phyloP scores from a whole-genome alignment of 2,113 vertebrate genomes.

The Phrynocephalus versicolor region DNA sequence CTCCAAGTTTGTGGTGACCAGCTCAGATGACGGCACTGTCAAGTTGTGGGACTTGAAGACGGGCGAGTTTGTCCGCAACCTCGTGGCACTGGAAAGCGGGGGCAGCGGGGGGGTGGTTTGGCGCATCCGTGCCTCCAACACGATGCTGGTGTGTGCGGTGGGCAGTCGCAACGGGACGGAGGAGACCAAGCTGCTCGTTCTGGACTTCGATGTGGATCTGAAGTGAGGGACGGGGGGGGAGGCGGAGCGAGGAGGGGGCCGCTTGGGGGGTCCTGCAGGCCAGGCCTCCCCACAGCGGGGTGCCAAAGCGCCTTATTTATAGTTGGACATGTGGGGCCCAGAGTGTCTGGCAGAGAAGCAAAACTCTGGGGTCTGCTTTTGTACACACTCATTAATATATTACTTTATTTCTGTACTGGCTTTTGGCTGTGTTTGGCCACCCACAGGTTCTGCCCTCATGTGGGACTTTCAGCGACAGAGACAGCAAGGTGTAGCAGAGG shows the following conservation, averaged over 20 bases:
- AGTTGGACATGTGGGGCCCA: not conserved
- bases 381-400: slow-evolving; percentile 54
- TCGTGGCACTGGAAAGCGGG: slow-evolving; percentile 68
- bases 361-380: slow-evolving; percentile 40
- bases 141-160: slow-evolving; percentile 65
- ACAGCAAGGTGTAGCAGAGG: no score
- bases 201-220: slow-evolving; percentile 69
- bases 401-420: slow-evolving; percentile 54
- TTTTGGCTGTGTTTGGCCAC: not conserved
- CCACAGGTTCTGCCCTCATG: no score
- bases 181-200: slow-evolving; percentile 73
- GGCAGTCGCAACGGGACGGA: slow-evolving; percentile 72
- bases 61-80: slow-evolving; percentile 70
- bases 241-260: not conserved
- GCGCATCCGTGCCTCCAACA: slow-evolving; percentile 70
- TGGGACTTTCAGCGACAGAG: not conserved
- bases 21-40: slow-evolving; percentile 62
- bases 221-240: slow-evolving; percentile 54
- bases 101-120: slow-evolving; percentile 66
- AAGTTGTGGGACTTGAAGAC: slow-evolving; percentile 73
- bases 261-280: slow-evolving; percentile 17
- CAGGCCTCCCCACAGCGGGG: not conserved
- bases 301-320: slow-evolving; percentile 8
- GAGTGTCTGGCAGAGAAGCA: not conserved
- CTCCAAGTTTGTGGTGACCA: slow-evolving; percentile 74